Evolutionary conservation across 2,888 invertebrate genomes (phyloP), one percentile per base, ranked within the genome.

Genomic region (Autographa pulchrina): DNA sequence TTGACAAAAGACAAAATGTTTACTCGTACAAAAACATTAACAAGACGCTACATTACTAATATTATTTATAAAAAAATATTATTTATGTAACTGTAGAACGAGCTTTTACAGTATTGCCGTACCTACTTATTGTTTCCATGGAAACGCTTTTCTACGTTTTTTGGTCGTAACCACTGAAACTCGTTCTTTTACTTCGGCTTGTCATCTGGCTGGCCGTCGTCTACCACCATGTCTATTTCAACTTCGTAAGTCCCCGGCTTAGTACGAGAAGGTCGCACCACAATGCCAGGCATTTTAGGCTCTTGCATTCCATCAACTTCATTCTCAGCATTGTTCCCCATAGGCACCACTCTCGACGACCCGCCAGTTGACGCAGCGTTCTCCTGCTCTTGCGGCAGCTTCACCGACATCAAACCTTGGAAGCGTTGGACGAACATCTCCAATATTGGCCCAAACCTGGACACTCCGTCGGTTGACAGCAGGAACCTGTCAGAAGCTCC

Each of bases 321-420:
- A 52, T 96, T 96, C 62, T 95, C 92, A 4, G 94, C 92, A 16
- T 92, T 89, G 75, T 94, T 92, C 25, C 89, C 90, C 31, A 90
- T 61, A 7, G 91, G 90, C 6, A 91, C 77, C 31, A 54, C 70
- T 25, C 62, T 56, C 0, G 75, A 80, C 3, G 80, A 86, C 14
- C 64, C 79, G n/a, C 76, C 78, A 35, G 82, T 80, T 32, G 83
- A 78, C 84, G 75, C 89, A 83, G 52, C 94, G 94, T 77, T 95
- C 80, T 86, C 94, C 94, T 77, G 96, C 86, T 97, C 96, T 79
- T 96, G 96, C 32, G 97, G 96, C 65, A 96, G 92, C 83, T 97
- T 97, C n/a, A 97, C 96, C 0, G 97, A 97, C 92, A 97, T 97
- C 81, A 97, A 96, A 0, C 97, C 96, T 91, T 98, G 98, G 66